Evolutionary conservation across 2,888 invertebrate species (phyloP).

Genomic region (Drosophila neonasuta): DNA sequence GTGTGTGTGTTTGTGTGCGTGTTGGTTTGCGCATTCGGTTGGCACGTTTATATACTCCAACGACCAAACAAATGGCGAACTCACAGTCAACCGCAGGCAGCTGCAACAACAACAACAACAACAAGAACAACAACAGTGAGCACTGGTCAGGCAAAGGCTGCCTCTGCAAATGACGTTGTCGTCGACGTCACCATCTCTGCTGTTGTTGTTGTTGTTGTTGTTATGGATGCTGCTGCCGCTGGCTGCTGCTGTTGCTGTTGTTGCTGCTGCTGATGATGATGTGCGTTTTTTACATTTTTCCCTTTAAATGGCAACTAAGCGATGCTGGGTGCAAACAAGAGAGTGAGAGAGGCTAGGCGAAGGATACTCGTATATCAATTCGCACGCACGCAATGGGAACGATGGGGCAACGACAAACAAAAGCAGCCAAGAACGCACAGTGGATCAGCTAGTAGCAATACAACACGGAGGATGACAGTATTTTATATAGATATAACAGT

Average conservation of each 20-base stretch:
- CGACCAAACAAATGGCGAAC: constrained; percentile 58
- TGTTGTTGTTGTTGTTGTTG: neutral
- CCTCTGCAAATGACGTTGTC: constrained; percentile 51
- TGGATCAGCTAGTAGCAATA: constrained; percentile 9
- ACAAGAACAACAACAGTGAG: constrained; percentile 27
- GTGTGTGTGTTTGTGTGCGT: constrained; percentile 25
- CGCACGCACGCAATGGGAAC: constrained; percentile 48
- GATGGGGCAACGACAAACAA: constrained; percentile 22
- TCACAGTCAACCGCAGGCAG: constrained; percentile 49
- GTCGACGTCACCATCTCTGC: constrained; percentile 13
- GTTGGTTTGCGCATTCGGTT: constrained; percentile 45
- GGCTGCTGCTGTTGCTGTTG: neutral
- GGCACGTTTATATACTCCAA: constrained; percentile 69
- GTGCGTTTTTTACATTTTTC: constrained; percentile 56
- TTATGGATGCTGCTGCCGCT: neutral
- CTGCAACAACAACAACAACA: constrained; percentile 30
- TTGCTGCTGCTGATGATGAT: constrained; percentile 40
- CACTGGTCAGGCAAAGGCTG: constrained; percentile 52
- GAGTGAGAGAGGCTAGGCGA: neutral
- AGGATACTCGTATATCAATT: constrained; percentile 46
- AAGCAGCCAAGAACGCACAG: constrained; percentile 26
- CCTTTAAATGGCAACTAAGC: constrained; percentile 49
- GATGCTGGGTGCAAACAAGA: neutral
- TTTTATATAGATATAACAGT: too few species aligned
- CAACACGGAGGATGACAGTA: too few species aligned